A percentile compares a stretch with the other conserved stretches of the same genome.
Evolutionary conservation across 1,140 invertebrate species (phyloP).

Genomic region (Bemisia tabaci): DNA sequence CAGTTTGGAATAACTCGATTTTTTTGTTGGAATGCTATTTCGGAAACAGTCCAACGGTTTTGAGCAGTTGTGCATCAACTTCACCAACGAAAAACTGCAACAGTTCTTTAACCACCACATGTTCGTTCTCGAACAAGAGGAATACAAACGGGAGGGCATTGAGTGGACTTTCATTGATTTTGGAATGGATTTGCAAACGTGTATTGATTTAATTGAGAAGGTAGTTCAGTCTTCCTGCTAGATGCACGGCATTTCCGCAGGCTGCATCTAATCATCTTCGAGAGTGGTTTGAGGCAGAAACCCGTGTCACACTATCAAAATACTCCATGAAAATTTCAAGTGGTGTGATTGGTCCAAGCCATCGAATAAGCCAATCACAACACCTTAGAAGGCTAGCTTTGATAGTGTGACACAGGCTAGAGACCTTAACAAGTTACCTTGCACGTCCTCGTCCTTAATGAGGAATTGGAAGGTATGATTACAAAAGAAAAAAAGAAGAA

Average conservation of each 20-base stretch:
- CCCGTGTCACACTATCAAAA: too few relatives aligned
- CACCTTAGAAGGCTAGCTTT: too few relatives aligned
- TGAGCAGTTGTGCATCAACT: slow-evolving; percentile 99
- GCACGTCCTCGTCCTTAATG: too few relatives aligned
- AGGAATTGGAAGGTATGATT: too few relatives aligned
- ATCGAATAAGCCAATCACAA: too few relatives aligned
- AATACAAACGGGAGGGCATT: slow-evolving; percentile 95
- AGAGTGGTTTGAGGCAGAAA: neutral
- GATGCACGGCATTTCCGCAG: neutral
- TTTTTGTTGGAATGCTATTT: slow-evolving; percentile 16
- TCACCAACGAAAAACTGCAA: slow-evolving; percentile 99
- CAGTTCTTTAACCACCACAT: slow-evolving; percentile 99
- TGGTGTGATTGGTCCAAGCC: too few relatives aligned
- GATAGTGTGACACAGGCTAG: too few relatives aligned
- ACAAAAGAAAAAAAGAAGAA: too few relatives aligned
- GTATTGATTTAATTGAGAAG: slow-evolving; percentile 99
- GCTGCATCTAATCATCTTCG: neutral
- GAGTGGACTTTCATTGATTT: slow-evolving; percentile 99
- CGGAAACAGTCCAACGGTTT: slow-evolving; percentile 89
- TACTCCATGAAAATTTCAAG: too few relatives aligned
- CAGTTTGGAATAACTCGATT: neutral
- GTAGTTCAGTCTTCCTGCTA: slow-evolving; percentile 39
- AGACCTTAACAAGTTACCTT: too few relatives aligned
- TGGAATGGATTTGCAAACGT: slow-evolving; percentile 94
- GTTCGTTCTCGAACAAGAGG: slow-evolving; percentile 99